Conservation (phyloP, 2,113 vertebrate genomes). For the Suncus etruscus region DNA sequence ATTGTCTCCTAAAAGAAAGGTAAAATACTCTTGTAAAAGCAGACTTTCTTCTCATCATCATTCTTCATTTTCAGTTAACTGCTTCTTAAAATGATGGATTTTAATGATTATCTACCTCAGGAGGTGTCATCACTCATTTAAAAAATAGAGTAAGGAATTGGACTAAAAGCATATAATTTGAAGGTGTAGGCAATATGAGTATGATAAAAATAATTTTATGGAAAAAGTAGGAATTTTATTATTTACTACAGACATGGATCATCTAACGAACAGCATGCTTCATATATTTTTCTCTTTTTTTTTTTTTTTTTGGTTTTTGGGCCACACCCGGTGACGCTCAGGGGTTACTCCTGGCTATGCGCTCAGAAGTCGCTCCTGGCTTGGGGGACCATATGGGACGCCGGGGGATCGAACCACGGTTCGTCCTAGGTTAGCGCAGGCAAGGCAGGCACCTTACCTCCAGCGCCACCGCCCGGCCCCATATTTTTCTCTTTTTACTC, state of each 20-base stretch:
- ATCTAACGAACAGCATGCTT: neutral
- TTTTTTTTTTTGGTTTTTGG: too few species aligned
- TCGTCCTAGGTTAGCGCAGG: too few species aligned
- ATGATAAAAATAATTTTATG: neutral
- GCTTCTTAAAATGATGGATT: conserved; percentile 58
- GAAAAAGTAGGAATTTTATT: conserved; percentile 36
- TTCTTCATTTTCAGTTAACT: conserved; percentile 43
- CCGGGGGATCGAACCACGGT: too few species aligned
- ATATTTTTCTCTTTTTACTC: neutral
- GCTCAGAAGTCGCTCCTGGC: too few species aligned
- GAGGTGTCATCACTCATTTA: conserved; percentile 45
- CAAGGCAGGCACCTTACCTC: too few species aligned
- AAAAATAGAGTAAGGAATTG: conserved; percentile 19
- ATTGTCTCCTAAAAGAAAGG: neutral
- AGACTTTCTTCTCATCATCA: neutral
- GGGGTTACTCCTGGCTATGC: too few species aligned
- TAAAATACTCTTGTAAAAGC: conserved; percentile 34
- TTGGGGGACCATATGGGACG: too few species aligned
- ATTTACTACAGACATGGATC: conserved; percentile 22
- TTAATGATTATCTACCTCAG: conserved; percentile 54
- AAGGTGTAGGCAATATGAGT: neutral
- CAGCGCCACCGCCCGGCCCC: too few species aligned
- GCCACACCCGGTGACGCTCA: too few species aligned
- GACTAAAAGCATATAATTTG: conserved; percentile 34
- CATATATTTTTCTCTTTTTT: conserved; percentile 40